These are phyloP conservation scores for Meloidogyne chitwoodi DNA, from an alignment of 1,140 invertebrate genomes.

Conservation along the genomic window DNA sequence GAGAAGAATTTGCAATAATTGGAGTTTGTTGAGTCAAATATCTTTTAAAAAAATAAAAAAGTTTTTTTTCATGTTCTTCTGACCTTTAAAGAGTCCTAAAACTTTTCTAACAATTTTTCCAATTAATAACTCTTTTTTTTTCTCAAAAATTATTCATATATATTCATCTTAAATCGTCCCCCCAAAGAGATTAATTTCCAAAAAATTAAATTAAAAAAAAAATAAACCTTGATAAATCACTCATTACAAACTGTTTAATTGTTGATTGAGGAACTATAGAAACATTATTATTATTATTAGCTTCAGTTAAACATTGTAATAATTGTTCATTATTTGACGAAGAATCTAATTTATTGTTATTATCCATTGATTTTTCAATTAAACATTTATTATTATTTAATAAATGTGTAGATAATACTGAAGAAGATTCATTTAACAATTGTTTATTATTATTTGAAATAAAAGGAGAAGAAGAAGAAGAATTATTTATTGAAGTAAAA, in stretches of 20 bases:
- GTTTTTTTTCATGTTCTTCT: too few species aligned
- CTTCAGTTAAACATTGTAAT: neutral
- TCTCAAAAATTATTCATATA: too few species aligned
- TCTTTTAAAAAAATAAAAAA: neutral
- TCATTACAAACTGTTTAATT: slow-evolving; percentile 3
- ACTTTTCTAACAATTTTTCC: too few species aligned
- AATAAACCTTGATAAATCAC: slow-evolving; percentile 9
- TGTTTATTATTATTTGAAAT: neutral
- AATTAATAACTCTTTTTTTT: too few species aligned
- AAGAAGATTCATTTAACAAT: neutral
- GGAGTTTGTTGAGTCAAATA: slow-evolving; percentile 15
- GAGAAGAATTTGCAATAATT: neutral
- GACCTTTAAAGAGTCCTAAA: too few species aligned
- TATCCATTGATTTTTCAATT: neutral
- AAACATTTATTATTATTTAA: neutral
- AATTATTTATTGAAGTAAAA: neutral
- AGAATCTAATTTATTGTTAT: neutral
- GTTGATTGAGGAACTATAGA: neutral
- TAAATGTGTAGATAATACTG: neutral
- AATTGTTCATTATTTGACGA: neutral
- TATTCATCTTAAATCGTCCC: too few species aligned
- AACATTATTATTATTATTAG: neutral
- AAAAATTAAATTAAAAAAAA: too few species aligned
- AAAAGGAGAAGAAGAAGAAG: neutral
- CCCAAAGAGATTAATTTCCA: too few species aligned